Evolutionary conservation across 1,140 invertebrate species (phyloP).

Genomic region (Drosophila lacertosa): DNA sequence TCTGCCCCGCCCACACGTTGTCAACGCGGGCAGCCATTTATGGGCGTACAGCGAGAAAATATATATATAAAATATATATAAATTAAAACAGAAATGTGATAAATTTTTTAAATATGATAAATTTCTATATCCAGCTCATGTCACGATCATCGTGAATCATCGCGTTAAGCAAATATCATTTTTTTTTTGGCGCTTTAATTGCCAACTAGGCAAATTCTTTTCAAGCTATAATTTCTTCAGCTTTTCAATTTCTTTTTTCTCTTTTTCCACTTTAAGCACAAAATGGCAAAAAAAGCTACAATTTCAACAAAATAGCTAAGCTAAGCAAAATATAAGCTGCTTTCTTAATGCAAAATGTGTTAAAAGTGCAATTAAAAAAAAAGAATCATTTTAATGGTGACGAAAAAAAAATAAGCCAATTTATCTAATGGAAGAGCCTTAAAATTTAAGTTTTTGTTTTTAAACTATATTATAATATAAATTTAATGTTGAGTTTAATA

Average conservation of each 20-base stretch:
- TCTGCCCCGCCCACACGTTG: slow-evolving; percentile 24
- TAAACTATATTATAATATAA: no score
- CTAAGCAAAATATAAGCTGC: slow-evolving; percentile 67
- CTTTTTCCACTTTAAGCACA: slow-evolving; percentile 19
- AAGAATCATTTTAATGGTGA: no score
- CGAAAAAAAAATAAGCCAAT: no score
- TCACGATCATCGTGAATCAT: slow-evolving; percentile 41
- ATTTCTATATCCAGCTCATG: slow-evolving; percentile 37
- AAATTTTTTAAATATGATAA: slow-evolving; percentile 34
- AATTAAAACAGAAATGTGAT: slow-evolving; percentile 9
- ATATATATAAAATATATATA: neutral
- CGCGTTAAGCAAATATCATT: slow-evolving; percentile 13
- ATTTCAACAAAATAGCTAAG: slow-evolving; percentile 56
- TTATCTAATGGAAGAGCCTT: no score
- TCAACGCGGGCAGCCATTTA: slow-evolving; percentile 17
- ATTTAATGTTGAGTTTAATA: no score
- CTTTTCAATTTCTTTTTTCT: slow-evolving; percentile 7
- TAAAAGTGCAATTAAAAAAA: slow-evolving; percentile 56
- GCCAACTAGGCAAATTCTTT: slow-evolving; percentile 29
- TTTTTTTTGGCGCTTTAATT: slow-evolving; percentile 28
- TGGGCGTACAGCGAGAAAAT: slow-evolving; percentile 14
- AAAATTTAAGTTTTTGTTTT: no score
- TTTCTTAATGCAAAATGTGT: slow-evolving; percentile 68
- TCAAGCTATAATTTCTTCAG: slow-evolving; percentile 5
- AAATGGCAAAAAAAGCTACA: slow-evolving; percentile 45